Base-by-base conservation (phyloP, 1,140 invertebrate species). In the Nylanderia fulva region DNA sequence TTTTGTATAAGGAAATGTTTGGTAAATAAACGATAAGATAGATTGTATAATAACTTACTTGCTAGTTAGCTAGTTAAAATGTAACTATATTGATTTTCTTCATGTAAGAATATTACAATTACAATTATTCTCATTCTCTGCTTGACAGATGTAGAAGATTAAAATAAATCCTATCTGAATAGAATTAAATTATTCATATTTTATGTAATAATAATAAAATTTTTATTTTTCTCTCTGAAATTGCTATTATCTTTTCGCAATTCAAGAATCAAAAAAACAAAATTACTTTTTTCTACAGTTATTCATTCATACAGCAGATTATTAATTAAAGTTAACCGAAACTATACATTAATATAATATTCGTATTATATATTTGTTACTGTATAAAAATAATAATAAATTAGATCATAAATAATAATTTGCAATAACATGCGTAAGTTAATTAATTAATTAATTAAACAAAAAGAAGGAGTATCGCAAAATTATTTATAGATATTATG, bases 181-280 rank as follows among this genome's bases (percentile, higher is more conserved):
- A n/a, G n/a, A 7, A 76, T 27, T 9, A 45, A 76, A 75, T 0
- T 60, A 61, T 76, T 42, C 21, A 75, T 61, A 42, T 42, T 45
- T 15, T 42, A 63, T 2, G 4, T 45, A 5, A 29, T 76, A 76
- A 76, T 76, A 76, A 76, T 15, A 21, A n/a, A n/a, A n/a, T n/a
- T n/a, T 39, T 39, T 39, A 39, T 42, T 8, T 2, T 48, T 48
- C 45, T 48, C 45, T 76, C 2, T 45, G 15, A 1, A 33, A 45
- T 6, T 42, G 45, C 11, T 58, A 42, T 75, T 48, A 61, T 21
- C 29, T 29, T 36, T 42, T 39, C 0, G 33, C 7, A 5, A 3
- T 13, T 1, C 24, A 24, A 45, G 15, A 76, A 61, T 27, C 21
- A 61, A 4, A 61, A 39, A 63, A 36, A 61, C 2, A 61, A 36